Evolutionary conservation across 1,140 invertebrate species (phyloP), one percentile per base, ranked within the genome.

Genomic region (Trichonephila clavata): DNA sequence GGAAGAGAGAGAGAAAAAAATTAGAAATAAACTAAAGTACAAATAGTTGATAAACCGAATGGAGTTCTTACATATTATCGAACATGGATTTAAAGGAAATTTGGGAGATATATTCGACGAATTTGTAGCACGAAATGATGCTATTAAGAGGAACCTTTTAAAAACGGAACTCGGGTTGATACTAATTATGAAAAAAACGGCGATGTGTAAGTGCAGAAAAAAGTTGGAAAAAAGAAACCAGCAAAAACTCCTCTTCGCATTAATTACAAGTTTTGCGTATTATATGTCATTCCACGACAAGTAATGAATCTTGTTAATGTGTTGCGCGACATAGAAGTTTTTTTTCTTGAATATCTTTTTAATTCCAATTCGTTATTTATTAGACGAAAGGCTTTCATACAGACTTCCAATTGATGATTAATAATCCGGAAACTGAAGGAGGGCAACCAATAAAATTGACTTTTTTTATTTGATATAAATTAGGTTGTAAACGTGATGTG

Each of bases 221-320:
- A 71, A 43, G 61, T 68, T 86, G 57, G 24, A 32, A 63, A 86
- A 57, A 61, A 63, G 27, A 32, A 63, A 86, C 39, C n/a, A 57
- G 39, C 43, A 89, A 89, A 89, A 89, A 71, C 39, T 43, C 13
- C 43, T 50, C 18, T 10, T 18, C 8, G 43, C 65, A 89, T 89
- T 89, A 89, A 89, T 89, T 89, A 89, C 65, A 59, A 89, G 63
- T 59, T 89, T 89, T 89, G 32, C 87, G 65, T 89, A 89, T 89
- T 89, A 89, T 89, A 89, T 89, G 65, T 89, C 87, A 89, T 89
- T 89, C 65, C 13, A 20, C 32, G 32, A 77, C 61, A 89, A 89
- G 87, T 59, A 71, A 89, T 89, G 61, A 89, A 89, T 89, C 87
- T 89, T 71, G 87, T 71, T 89, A 89, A 89, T 89, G 87, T 32